Evolutionary conservation across 2,888 invertebrate genomes (phyloP).

Genomic region (Latheticus oryzae): DNA sequence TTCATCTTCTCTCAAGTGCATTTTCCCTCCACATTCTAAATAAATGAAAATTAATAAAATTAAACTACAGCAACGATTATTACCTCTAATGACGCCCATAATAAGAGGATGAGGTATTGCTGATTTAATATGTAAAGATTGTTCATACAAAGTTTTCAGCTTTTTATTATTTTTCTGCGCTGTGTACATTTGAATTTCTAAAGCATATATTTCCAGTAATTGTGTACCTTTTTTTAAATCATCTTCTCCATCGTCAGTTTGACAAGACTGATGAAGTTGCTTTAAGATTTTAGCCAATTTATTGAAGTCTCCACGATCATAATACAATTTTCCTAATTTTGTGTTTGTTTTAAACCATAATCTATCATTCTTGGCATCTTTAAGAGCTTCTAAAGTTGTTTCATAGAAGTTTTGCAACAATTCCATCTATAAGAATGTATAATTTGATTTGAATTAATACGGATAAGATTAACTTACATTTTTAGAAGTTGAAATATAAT

Average conservation of each 20-base stretch:
- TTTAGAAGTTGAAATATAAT: slow-evolving; percentile 99
- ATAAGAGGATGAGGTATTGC: slow-evolving; percentile 99
- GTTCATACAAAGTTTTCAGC: slow-evolving; percentile 96
- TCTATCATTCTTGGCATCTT: slow-evolving; percentile 98
- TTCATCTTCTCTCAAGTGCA: slow-evolving; percentile 98
- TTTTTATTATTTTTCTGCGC: slow-evolving; percentile 99
- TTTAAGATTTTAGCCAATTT: slow-evolving; percentile 97
- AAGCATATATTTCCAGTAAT: slow-evolving; percentile 95
- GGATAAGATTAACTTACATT: slow-evolving; percentile 76
- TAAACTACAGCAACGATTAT: slow-evolving; percentile 83
- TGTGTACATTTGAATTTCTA: slow-evolving; percentile 99
- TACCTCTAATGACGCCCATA: slow-evolving; percentile 94
- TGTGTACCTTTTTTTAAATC: slow-evolving; percentile 99
- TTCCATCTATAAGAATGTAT: slow-evolving; percentile 82
- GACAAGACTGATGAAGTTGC: slow-evolving; percentile 96
- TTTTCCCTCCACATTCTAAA: slow-evolving; percentile 98
- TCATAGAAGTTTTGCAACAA: slow-evolving; percentile 95
- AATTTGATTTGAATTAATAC: slow-evolving; percentile 40
- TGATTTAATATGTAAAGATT: slow-evolving; percentile 97
- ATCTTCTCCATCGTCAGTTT: slow-evolving; percentile 98
- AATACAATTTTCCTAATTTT: slow-evolving; percentile 97
- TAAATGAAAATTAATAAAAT: slow-evolving; percentile 86
- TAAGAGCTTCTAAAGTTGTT: slow-evolving; percentile 92
- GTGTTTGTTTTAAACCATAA: slow-evolving; percentile 99
- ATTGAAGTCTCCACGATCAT: slow-evolving; percentile 93